Conservation (phyloP, 2,797 vertebrate genomes). For the Eulemur albifrons region DNA sequence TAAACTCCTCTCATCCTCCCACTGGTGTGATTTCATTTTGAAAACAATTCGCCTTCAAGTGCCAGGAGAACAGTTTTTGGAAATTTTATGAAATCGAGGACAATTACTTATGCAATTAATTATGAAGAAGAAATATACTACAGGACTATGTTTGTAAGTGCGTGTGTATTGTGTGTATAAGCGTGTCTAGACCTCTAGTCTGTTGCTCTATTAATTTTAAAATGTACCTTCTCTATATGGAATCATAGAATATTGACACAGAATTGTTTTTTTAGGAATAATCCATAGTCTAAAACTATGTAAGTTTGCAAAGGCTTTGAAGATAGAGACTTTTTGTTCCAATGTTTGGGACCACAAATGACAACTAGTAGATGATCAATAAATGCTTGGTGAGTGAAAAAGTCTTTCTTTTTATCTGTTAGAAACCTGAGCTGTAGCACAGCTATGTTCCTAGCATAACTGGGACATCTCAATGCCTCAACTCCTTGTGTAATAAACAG, state of each 20-base stretch:
- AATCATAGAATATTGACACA: neutral
- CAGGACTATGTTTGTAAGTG: neutral
- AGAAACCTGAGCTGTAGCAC: neutral
- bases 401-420: neutral
- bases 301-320: neutral
- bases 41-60: slow-evolving; percentile 5
- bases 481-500: neutral
- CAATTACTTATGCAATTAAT: neutral
- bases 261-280: neutral
- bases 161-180: neutral
- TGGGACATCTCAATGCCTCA: neutral
- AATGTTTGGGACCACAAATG: neutral
- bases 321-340: neutral
- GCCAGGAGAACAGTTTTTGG: neutral
- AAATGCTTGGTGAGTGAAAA: neutral
- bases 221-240: neutral
- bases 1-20: neutral
- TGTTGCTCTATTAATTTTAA: neutral
- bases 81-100: neutral
- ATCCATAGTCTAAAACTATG: neutral
- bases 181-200: neutral
- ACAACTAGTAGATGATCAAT: neutral
- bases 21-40: neutral
- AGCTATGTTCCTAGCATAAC: neutral
- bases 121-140: neutral